Conservation (phyloP, 2,888 invertebrate species). For the Macrosoma leucophasiata region DNA sequence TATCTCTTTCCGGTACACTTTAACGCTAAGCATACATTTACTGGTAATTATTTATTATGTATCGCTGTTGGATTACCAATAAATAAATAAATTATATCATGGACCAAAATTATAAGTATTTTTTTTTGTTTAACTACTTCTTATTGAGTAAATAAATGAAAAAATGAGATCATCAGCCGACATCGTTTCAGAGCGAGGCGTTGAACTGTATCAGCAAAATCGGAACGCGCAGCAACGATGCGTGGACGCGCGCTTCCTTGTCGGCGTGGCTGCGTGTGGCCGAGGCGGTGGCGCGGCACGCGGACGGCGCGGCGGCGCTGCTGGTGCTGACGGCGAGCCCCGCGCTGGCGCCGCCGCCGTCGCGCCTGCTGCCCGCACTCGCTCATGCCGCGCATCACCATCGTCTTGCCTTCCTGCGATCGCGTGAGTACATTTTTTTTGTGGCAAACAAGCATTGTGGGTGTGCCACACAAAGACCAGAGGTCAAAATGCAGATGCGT, state of each 20-base stretch:
- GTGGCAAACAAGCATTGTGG: no score
- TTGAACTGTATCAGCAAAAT: constrained; percentile 36
- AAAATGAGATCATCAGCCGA: neutral
- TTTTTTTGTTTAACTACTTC: neutral
- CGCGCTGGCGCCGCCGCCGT: constrained; percentile 35
- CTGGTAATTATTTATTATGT: no score
- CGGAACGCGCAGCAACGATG: constrained; percentile 21
- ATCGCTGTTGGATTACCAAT: no score
- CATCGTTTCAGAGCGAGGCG: constrained; percentile 48
- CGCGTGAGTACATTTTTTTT: constrained; percentile 49
- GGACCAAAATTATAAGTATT: no score
- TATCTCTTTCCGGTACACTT: no score
- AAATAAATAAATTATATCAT: no score
- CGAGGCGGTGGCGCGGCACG: constrained; percentile 28
- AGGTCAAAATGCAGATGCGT: no score
- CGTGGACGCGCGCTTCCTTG: constrained; percentile 19
- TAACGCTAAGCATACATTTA: no score
- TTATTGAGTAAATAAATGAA: no score
- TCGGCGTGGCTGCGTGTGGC: constrained; percentile 38
- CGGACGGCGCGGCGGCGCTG: constrained; percentile 39
- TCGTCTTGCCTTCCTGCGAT: constrained; percentile 43
- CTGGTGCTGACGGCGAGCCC: constrained; percentile 31
- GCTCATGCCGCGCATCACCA: constrained; percentile 58
- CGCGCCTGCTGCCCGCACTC: constrained; percentile 44
- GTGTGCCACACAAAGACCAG: no score